A percentile compares a stretch with the other conserved stretches of the same genome.
Conservation (phyloP, 2,113 vertebrate genomes). For the Ceratotherium simum region DNA sequence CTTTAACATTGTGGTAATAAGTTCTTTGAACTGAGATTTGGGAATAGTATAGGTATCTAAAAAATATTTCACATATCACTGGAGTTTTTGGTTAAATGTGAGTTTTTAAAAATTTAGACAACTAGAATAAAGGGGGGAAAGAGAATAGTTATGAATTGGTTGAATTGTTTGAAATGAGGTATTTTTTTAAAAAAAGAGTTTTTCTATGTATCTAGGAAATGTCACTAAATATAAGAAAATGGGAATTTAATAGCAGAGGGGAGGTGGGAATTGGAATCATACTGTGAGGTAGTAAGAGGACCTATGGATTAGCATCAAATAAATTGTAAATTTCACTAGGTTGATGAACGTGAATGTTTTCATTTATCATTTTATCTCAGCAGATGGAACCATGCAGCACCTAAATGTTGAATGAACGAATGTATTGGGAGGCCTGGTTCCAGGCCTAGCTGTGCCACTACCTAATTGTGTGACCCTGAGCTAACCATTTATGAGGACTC, state of each 20-base stretch:
- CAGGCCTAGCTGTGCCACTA: background rate
- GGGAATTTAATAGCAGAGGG: background rate
- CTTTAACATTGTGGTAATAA: background rate
- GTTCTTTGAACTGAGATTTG: slow-evolving; percentile 23
- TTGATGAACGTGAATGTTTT: background rate
- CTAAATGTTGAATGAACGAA: too few species aligned
- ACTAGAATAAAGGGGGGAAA: background rate
- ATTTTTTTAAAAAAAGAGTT: background rate
- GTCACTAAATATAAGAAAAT: background rate
- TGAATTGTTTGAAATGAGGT: background rate
- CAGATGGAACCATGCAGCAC: background rate
- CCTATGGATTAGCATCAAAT: background rate
- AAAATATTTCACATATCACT: background rate
- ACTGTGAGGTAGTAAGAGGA: background rate
- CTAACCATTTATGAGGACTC: background rate
- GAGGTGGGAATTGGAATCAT: background rate
- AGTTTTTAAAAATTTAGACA: slow-evolving; percentile 18
- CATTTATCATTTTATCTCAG: background rate
- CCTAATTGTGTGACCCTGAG: background rate
- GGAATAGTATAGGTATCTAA: background rate
- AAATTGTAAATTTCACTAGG: background rate
- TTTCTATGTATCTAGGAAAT: background rate
- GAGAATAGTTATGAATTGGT: background rate
- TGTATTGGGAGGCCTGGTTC: too few species aligned
- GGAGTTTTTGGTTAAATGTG: background rate